phyloP scores from a whole-genome alignment of 2,888 invertebrate genomes.

The Microdon myrmicae region DNA sequence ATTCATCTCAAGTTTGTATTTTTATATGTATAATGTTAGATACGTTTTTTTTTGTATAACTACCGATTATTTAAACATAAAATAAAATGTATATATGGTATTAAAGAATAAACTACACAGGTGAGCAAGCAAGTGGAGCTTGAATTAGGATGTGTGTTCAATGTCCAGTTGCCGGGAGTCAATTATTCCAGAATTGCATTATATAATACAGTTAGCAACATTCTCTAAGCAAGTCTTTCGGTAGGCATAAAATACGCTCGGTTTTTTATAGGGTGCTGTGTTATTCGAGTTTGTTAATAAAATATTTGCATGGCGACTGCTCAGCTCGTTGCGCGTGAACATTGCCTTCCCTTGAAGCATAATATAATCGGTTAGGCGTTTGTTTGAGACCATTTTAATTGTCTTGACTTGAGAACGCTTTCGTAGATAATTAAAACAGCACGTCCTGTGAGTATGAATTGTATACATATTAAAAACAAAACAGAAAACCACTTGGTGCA shows the following conservation, averaged over 20 bases:
- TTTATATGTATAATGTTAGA: too few relatives aligned
- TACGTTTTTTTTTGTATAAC: too few relatives aligned
- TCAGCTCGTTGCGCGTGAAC: conserved; percentile 58
- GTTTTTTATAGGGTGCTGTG: conserved; percentile 6
- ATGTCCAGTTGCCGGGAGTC: too few relatives aligned
- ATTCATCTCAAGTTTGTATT: too few relatives aligned
- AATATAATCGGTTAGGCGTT: conserved; percentile 62
- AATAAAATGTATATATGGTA: too few relatives aligned
- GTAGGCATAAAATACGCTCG: conserved; percentile 3
- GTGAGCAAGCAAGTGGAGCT: too few relatives aligned
- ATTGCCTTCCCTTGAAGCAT: conserved; percentile 62
- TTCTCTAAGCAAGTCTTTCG: conserved; percentile 6
- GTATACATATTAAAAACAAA: neutral
- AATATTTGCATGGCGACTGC: conserved; percentile 34
- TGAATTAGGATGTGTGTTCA: too few relatives aligned
- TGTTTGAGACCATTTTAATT: conserved; percentile 59
- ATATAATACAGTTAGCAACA: conserved; percentile 3
- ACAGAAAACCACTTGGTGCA: too few relatives aligned
- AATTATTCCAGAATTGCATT: too few relatives aligned
- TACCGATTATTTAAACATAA: too few relatives aligned
- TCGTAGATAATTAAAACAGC: conserved; percentile 76
- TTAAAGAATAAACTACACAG: too few relatives aligned
- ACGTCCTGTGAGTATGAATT: conserved; percentile 66
- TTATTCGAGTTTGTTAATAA: conserved; percentile 15
- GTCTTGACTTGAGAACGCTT: conserved; percentile 68